Percentiles rank a stretch among this genome's conserved stretches.
These are phyloP conservation scores for Chelidonichthys spinosus DNA, from an alignment of 2,797 vertebrate genomes.

Conservation along the genomic window DNA sequence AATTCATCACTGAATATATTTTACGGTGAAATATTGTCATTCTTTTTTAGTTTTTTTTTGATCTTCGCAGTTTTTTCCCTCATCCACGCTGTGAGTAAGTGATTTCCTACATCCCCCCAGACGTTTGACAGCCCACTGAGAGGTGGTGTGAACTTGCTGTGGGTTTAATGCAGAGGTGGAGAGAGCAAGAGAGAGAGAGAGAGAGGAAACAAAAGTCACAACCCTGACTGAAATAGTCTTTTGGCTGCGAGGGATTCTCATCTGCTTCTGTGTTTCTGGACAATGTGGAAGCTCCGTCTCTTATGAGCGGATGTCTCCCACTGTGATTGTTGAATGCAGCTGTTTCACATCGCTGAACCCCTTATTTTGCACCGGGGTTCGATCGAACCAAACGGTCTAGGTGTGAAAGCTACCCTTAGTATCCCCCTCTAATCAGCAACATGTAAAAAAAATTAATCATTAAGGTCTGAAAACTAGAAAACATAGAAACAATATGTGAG, in stretches of 20 bases:
- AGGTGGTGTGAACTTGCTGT: conserved; percentile 31
- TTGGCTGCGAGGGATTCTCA: conserved; percentile 9
- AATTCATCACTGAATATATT: neutral
- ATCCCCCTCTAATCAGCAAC: neutral
- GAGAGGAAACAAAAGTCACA: conserved; percentile 15
- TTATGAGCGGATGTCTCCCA: neutral
- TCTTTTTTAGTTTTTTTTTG: neutral
- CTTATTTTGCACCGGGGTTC: too few relatives aligned
- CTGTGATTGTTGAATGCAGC: neutral
- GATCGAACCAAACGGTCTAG: too few relatives aligned
- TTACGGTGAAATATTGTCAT: neutral
- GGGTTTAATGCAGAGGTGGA: conserved; percentile 46
- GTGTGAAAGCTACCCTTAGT: neutral
- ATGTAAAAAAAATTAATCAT: neutral
- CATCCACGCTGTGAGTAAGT: neutral
- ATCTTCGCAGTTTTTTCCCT: neutral
- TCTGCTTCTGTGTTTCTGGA: neutral
- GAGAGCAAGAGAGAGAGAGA: neutral
- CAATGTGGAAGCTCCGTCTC: neutral
- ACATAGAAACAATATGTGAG: too few relatives aligned
- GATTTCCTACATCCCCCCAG: conserved; percentile 7
- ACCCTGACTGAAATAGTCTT: conserved; percentile 27
- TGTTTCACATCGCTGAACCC: neutral
- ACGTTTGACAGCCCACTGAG: conserved; percentile 36
- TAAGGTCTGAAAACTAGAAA: neutral